Evolutionary conservation across 2,797 vertebrate species (phyloP).

Genomic region (Pangasius mekongensis): DNA sequence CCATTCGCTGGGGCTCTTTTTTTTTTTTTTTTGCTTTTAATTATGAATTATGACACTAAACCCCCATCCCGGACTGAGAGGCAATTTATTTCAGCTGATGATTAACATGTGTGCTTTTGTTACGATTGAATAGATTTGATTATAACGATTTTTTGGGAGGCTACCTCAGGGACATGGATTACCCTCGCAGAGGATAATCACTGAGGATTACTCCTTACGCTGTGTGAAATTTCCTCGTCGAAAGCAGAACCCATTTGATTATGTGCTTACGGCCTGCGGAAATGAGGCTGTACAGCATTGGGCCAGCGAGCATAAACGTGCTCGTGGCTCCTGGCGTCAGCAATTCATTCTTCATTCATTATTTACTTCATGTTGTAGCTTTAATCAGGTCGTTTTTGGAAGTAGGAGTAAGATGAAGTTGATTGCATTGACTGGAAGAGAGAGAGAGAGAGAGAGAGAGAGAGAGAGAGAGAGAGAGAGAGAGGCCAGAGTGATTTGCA

Average conservation of each 20-base stretch:
- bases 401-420: not conserved
- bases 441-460: not conserved
- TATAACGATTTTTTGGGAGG: conserved; percentile 42
- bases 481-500: not conserved
- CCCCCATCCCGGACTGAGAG: conserved; percentile 32
- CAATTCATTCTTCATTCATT: not conserved
- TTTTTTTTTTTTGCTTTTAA: conserved; percentile 20
- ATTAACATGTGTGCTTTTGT: conserved; percentile 56
- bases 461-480: not conserved
- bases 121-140: conserved; percentile 66
- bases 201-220: not conserved
- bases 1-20: not conserved
- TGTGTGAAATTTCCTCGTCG: conserved; percentile 42
- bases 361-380: conserved; percentile 9
- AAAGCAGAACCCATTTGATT: conserved; percentile 43
- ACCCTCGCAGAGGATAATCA: conserved; percentile 4
- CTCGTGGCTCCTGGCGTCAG: not conserved
- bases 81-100: conserved; percentile 60
- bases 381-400: not conserved
- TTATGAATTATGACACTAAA: conserved; percentile 49
- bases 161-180: conserved; percentile 48
- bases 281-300: not conserved
- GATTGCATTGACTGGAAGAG: not conserved
- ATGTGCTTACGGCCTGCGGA: conserved; percentile 2
- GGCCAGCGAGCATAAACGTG: not conserved